These are phyloP conservation scores for Hypercompe scribonia DNA, from an alignment of 2,888 invertebrate genomes.

Conservation along the genomic window DNA sequence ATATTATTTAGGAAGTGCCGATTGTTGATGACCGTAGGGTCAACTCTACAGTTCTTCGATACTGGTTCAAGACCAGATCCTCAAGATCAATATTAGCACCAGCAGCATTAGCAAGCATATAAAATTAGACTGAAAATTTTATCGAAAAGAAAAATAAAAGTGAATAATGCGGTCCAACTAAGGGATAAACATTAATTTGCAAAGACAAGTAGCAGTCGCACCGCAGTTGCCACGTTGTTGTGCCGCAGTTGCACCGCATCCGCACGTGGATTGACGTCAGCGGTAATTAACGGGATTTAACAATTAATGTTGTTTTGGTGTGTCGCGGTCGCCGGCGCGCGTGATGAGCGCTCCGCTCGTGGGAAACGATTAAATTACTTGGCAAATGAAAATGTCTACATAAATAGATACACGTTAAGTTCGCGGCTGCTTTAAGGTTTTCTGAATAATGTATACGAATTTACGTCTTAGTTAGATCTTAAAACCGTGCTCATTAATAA, in stretches of 20 bases:
- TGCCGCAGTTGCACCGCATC: conserved; percentile 32
- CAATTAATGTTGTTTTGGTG: conserved; percentile 55
- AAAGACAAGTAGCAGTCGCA: conserved; percentile 26
- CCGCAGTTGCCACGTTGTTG: conserved; percentile 19
- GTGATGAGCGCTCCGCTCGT: conserved; percentile 36
- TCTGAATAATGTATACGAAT: conserved; percentile 19
- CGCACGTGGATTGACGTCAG: conserved; percentile 45
- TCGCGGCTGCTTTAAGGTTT: conserved; percentile 16
- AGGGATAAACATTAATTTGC: conserved; percentile 46
- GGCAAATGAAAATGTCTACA: conserved; percentile 44
- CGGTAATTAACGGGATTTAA: conserved; percentile 55
- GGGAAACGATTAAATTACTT: conserved; percentile 43
- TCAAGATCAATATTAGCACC: neutral
- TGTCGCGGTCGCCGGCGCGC: conserved; percentile 43
- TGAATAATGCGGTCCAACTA: conserved; percentile 44
- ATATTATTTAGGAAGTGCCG: no score
- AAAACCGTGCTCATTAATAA: conserved; percentile 17
- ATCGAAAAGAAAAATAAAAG: conserved; percentile 43
- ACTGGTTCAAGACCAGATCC: neutral
- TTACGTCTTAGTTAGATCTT: conserved; percentile 14
- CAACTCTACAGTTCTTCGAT: neutral
- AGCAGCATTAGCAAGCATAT: conserved; percentile 25
- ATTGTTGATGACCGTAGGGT: no score
- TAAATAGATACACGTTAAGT: conserved; percentile 37
- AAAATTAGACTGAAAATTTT: conserved; percentile 36